phyloP scores from a whole-genome alignment of 2,888 invertebrate genomes.

The Pseudoips prasinana region DNA sequence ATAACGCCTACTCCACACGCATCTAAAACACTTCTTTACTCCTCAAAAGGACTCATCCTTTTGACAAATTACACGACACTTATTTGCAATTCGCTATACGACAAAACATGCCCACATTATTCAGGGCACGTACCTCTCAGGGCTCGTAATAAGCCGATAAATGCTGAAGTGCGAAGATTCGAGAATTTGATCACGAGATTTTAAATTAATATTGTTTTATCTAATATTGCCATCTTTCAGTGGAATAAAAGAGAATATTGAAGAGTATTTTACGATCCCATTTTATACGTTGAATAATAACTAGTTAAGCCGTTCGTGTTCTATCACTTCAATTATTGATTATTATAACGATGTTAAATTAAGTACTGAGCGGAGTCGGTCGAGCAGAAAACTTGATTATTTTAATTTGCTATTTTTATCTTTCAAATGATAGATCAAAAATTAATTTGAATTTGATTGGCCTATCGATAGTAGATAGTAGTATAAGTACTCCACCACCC shows the following conservation, averaged over 20 bases:
- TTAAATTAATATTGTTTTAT: constrained; percentile 35
- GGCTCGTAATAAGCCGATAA: constrained; percentile 29
- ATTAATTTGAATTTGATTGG: no score
- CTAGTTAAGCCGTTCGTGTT: no score
- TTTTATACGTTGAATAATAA: constrained; percentile 5
- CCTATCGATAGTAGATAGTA: no score
- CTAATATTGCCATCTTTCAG: constrained; percentile 24
- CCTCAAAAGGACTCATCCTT: neutral
- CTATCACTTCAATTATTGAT: no score
- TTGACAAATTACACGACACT: constrained; percentile 16
- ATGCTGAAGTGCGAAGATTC: constrained; percentile 18
- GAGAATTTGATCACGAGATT: constrained; percentile 27
- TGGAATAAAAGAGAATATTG: constrained; percentile 20
- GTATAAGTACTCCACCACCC: no score
- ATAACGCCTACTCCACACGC: no score
- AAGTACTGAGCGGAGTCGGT: no score
- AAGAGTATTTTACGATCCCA: neutral
- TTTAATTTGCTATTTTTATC: no score
- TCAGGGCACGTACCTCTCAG: constrained; percentile 22
- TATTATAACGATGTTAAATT: no score
- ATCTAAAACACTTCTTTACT: neutral
- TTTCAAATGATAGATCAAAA: no score
- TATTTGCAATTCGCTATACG: constrained; percentile 15
- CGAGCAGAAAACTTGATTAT: no score
- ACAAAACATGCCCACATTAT: constrained; percentile 3